Evolutionary conservation across 2,797 vertebrate species (phyloP).

Genomic region (Kryptolebias ocellatus): DNA sequence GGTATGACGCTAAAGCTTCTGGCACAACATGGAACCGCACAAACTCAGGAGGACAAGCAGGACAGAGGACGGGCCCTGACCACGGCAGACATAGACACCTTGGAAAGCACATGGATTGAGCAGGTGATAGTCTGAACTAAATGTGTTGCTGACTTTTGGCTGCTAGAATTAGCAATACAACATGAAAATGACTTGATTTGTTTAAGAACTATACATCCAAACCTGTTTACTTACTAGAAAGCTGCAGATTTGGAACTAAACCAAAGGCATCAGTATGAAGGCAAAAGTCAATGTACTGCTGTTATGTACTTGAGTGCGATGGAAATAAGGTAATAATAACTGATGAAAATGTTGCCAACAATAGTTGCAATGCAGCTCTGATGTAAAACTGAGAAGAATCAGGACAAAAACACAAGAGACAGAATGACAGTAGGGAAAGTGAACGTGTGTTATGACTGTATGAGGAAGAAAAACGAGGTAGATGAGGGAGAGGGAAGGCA

Average conservation of each 20-base stretch:
- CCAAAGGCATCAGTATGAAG: constrained; percentile 10
- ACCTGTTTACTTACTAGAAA: constrained; percentile 14
- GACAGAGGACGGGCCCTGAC: constrained; percentile 53
- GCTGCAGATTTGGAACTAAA: constrained; percentile 1
- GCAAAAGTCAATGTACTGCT: constrained; percentile 9
- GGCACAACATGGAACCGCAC: constrained; percentile 60
- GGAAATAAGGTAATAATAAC: background rate
- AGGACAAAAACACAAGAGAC: constrained; percentile 20
- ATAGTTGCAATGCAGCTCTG: constrained; percentile 49
- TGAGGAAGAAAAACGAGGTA: constrained; percentile 19
- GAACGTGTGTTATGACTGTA: constrained; percentile 8
- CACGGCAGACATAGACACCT: constrained; percentile 58
- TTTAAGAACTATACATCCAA: constrained; percentile 12
- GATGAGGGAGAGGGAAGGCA: constrained; percentile 42
- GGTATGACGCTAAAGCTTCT: constrained; percentile 52
- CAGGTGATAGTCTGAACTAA: constrained; percentile 20
- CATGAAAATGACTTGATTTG: background rate
- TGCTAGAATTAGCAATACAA: background rate
- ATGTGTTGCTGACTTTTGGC: background rate
- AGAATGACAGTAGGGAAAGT: constrained; percentile 24
- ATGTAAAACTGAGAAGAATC: constrained; percentile 37
- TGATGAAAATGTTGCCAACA: constrained; percentile 41
- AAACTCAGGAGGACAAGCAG: constrained; percentile 62
- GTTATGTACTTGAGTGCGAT: constrained; percentile 20
- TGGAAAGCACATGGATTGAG: constrained; percentile 66